Evolutionary conservation across 53 echinoderm and acorn worm species (phyloP).

Genomic region (Hippasteria phrygiana): DNA sequence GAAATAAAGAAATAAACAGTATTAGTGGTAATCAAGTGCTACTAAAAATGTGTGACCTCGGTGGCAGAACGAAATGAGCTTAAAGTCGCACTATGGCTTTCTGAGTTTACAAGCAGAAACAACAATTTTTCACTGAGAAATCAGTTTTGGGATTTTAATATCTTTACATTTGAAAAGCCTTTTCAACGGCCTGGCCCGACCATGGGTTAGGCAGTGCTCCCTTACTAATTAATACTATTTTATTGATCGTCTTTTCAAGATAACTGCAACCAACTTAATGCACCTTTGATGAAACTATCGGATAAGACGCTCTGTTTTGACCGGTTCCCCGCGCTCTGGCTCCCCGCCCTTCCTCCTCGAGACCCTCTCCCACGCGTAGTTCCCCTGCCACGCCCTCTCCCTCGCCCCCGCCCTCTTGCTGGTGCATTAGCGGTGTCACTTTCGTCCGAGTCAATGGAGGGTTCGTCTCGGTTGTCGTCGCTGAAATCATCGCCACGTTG

Average conservation of each 20-base stretch:
- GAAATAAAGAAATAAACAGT: background rate
- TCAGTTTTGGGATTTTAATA: too few species aligned
- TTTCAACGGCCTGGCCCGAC: too few species aligned
- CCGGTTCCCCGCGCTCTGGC: background rate
- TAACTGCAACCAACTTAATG: background rate
- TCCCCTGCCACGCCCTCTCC: background rate
- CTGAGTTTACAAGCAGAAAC: too few species aligned
- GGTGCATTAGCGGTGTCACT: conserved; percentile 21
- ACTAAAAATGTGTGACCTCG: too few species aligned
- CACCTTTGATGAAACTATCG: conserved; percentile 19
- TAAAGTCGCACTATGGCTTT: too few species aligned
- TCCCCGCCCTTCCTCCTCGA: conserved; percentile 4
- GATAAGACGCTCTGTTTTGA: conserved; percentile 16
- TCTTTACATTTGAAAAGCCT: too few species aligned
- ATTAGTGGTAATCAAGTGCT: background rate
- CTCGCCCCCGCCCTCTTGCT: conserved; percentile 3
- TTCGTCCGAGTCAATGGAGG: conserved; percentile 47
- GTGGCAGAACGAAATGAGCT: too few species aligned
- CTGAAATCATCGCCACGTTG: conserved; percentile 58
- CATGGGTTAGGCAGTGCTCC: too few species aligned
- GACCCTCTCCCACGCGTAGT: conserved; percentile 27
- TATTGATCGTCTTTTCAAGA: too few species aligned
- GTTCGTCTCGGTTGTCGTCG: conserved; percentile 48
- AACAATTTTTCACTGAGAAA: too few species aligned
- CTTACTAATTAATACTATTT: too few species aligned